Evolutionary conservation across 2,113 vertebrate genomes (phyloP), one percentile per base, ranked within the genome.

Genomic region (Pachypanchax playfairii): DNA sequence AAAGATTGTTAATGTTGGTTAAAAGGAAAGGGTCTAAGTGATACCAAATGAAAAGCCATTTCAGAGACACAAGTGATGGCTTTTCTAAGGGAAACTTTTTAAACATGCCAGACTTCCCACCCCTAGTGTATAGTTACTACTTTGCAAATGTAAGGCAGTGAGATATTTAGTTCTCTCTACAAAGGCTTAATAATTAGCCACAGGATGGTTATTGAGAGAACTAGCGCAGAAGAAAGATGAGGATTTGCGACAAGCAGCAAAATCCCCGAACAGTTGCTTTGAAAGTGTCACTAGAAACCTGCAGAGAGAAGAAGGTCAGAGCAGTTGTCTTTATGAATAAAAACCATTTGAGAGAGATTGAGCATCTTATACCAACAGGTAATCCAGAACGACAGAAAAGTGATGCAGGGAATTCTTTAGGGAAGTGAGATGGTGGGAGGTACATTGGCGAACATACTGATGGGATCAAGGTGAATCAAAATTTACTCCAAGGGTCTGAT

Each of bases 381-480:
- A 12, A 47, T 35, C 1, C 25, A 5, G 21, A 47, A n/a, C 24
- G 17, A 5, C 20, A 12, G 12, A 14, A 12, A 36, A 18, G 36
- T 54, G 33, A 9, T 39, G 4, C 15, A 17, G 22, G 35, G n/a
- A 47, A 25, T 33, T 13, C 35, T 25, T 60, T 5, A 44, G 7
- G 20, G 18, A 13, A 22, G 26, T n/a, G 5, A 35, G 41, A 59
- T 25, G 3, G 29, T 18, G 31, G 35, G 43, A 1, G 7, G 28
- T 8, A 47, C n/a, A n/a, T n/a, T n/a, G n/a, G n/a, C n/a, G 2
- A 6, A 60, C 28, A 24, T 26, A 58, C 17, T 44, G 41, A 58
- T 31, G 29, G 8, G 57, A 18, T 47, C 20, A 60, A 48, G 43
- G 57, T 35, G 42, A 60, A 25, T 21, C 14, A 13, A 18, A 21